Base-by-base conservation (phyloP, 2,113 vertebrate species). In the Crypturellus undulatus region DNA sequence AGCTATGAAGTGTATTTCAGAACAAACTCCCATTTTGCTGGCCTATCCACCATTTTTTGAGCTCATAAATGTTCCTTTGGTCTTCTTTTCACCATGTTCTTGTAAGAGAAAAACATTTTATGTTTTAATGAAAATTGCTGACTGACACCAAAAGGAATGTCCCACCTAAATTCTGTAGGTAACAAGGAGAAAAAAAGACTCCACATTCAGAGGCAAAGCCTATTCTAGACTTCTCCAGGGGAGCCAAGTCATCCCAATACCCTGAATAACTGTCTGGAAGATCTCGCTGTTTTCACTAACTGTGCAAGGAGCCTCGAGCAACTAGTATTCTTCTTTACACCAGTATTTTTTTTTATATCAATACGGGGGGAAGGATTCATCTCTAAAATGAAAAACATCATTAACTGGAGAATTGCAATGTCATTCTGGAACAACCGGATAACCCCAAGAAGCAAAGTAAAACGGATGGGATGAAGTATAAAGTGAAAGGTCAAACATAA, bases 1-100 rank as follows among this genome's bases (percentile, higher is more conserved):
- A 92, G 54, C 13, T 42, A 87, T n/a, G 40, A 87, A 47, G 8
- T 54, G 14, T 14, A 45, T 51, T 64, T 69, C 62, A 47, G 21
- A 67, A 15, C 24, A 51, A 83, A 68, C 30, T 70, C 43, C n/a
- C 82, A 70, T 16, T 34, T n/a, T 80, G 18, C 26, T 52, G 18
- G 24, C 49, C 17, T 38, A 7, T 13, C 28, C 40, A 25, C 40
- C 6, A 17, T 40, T 70, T 92, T 77, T 20, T 59, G 21, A 76
- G 7, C 2, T 14, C 7, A 4, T 25, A 3, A 0, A 0, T 24
- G 21, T 28, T 70, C 15, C 12, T 93, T 51, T 42, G 21, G 15
- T 60, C 16, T 59, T 78, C 19, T 82, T 63, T 42, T 58, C 3
- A 15, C 16, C 17, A 38, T n/a, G 38, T 9, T 47, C 34, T 69